Evolutionary conservation across 2,113 vertebrate species (phyloP), one percentile per base, ranked within the genome.

Genomic region (Vulpes vulpes): DNA sequence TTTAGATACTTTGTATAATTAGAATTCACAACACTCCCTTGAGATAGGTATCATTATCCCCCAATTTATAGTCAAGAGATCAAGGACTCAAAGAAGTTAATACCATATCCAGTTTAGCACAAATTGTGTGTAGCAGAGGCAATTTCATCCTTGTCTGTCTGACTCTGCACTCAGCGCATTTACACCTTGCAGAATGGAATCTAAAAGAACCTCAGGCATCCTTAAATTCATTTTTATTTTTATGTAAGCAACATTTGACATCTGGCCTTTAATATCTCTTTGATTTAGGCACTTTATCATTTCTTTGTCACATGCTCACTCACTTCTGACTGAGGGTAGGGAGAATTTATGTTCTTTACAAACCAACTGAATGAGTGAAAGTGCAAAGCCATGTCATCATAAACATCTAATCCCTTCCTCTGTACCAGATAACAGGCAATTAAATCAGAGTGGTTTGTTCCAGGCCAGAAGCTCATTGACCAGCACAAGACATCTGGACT

Each of bases 371-470:
- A 71, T 93, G 62, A 92, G 59, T 93, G 43, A 90, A 96, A 43
- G 19, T 85, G 8, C 71, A 96, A 89, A 93, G 65, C 53, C 85
- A 32, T 84, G 51, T 71, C 91, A 67, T 86, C 89, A 95, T 79
- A 95, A 81, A 94, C 84, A 89, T 91, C 76, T 71, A 96, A 90
- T 64, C 76, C 23, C 51, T 95, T 95, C 96, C 38, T 92, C 19
- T 78, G 38, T 95, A 67, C 69, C 49, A 95, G 87, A 64, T 92
- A 97, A 92, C 53, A 96, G 74, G 60, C 91, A 96, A 96, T 97
- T 94, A 95, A 95, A 91, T 90, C 57, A 85, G 23, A 95, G 35
- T 82, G 88, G 91, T 94, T 97, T 97, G 91, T 76, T 94, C n/a
- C 19, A 92, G 62, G 67, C 55, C 89, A 80, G 25, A 93, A 96